Percentiles rank a stretch among this genome's conserved stretches.
Evolutionary conservation across 1,140 invertebrate species (phyloP).

Genomic region (Mya arenaria): DNA sequence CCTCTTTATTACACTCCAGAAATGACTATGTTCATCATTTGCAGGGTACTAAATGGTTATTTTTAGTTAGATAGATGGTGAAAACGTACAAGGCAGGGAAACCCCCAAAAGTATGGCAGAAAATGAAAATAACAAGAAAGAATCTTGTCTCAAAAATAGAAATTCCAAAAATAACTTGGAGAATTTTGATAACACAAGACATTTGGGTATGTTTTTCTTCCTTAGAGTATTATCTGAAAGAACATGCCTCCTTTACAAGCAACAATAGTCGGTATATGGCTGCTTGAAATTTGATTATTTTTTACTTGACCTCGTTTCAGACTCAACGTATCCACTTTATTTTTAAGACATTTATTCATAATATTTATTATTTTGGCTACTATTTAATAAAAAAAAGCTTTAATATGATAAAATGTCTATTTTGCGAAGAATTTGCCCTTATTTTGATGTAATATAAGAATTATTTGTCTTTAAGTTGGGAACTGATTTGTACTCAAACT

Average conservation of each 20-base stretch:
- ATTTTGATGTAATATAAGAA: slow-evolving; percentile 11
- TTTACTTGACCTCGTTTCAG: slow-evolving; percentile 19
- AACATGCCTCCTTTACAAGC: slow-evolving; percentile 18
- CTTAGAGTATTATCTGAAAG: no score
- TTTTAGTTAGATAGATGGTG: slow-evolving; percentile 18
- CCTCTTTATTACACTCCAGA: slow-evolving; percentile 17
- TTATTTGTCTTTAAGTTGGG: not conserved
- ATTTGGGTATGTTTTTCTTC: slow-evolving; percentile 20
- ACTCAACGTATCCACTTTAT: slow-evolving; percentile 13
- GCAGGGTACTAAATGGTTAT: slow-evolving; percentile 18
- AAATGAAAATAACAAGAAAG: slow-evolving; percentile 17
- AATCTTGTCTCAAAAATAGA: slow-evolving; percentile 16
- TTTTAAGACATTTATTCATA: slow-evolving; percentile 15
- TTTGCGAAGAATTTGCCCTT: slow-evolving; percentile 17
- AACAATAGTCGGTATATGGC: slow-evolving; percentile 19
- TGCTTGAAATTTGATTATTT: slow-evolving; percentile 21
- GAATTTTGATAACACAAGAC: slow-evolving; percentile 17
- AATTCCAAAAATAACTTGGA: slow-evolving; percentile 8
- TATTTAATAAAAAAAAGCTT: slow-evolving; percentile 18
- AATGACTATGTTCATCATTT: slow-evolving; percentile 13
- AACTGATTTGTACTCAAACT: slow-evolving; percentile 20
- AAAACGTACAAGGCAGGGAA: slow-evolving; percentile 9
- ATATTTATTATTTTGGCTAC: slow-evolving; percentile 21
- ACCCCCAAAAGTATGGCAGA: slow-evolving; percentile 3
- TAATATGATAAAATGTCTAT: slow-evolving; percentile 21